These are phyloP conservation scores for Silurus glanis DNA, from an alignment of 2,113 vertebrate species.

Conservation along the genomic window DNA sequence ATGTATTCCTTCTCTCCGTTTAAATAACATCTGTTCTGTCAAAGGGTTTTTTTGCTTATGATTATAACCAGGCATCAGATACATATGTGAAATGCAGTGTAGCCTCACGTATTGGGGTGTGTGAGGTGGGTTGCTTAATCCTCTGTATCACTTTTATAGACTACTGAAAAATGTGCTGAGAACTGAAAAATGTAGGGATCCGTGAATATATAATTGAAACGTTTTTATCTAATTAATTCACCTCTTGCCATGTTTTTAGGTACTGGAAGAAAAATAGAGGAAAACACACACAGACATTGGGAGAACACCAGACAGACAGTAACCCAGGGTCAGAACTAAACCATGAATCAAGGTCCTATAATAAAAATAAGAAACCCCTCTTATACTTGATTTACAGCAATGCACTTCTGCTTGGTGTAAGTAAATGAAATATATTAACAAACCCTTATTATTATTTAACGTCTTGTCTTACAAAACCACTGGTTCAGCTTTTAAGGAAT, in stretches of 20 bases:
- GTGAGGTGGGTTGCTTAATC: conserved; percentile 44
- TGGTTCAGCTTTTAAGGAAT: background rate
- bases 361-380: background rate
- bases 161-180: background rate
- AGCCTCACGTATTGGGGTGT: conserved; percentile 67
- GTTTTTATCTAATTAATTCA: background rate
- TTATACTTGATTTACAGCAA: background rate
- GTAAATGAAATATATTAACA: background rate
- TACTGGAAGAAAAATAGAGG: too few species aligned
- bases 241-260: background rate
- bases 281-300: background rate
- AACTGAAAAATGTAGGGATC: background rate
- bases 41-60: conserved; percentile 57
- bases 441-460: background rate
- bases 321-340: background rate
- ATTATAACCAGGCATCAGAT: conserved; percentile 63
- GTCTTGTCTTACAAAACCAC: background rate
- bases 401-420: background rate
- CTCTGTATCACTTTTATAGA: conserved; percentile 19
- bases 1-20: conserved; percentile 39
- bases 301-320: background rate
- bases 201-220: background rate
- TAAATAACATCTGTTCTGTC: conserved; percentile 15
- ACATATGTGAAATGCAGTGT: conserved; percentile 64
- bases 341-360: background rate